Evolutionary conservation across 2,797 vertebrate genomes (phyloP), one percentile per base, ranked within the genome.

Genomic region (Lithobates sylvaticus): DNA sequence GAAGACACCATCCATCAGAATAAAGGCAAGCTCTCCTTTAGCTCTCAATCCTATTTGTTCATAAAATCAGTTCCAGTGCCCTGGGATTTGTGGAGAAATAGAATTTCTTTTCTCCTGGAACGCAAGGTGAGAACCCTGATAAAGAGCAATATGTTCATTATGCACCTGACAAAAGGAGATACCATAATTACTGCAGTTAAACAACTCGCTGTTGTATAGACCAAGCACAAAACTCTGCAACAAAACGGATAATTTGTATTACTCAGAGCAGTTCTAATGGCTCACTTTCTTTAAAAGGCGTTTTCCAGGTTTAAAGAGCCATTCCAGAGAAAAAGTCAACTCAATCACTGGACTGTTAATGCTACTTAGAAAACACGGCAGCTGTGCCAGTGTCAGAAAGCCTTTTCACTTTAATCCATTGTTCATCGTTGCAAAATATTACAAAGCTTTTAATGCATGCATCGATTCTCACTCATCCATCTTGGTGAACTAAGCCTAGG

Each of bases 1-100:
- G 64, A 70, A 79, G 81, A 87, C 81, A 83, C 76, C 76, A 87
- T 87, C 81, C 81, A 87, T 87, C 86, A 87, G 76, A 87, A 87
- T 87, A 87, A 87, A 68, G 61, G 27, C 76, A 21, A 21, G 81
- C 76, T 70, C 58, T 83, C 58, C 64, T 42, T 61, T 32, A 39
- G 42, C 58, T 54, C 64, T 36, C 54, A 72, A 73, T 58, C 73
- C 79, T 86, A 86, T 86, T 84, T 84, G 76, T 84, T 79, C 65
- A 84, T 29, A 68, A 47, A 75, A 81, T 74, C 76, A 79, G 70
- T 61, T 81, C 58, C 61, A 68, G 58, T 78, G 61, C 69, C 27
- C 44, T 58, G 81, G 86, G 85, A 83, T 73, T 82, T 72, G 68
- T 44, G 58, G 42, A 76, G 79, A 83, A 72, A 86, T 73, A 85